Evolutionary conservation across 64 coral and sea anemone species (phyloP), one percentile per base, ranked within the genome.

Genomic region (Dendrophyllia cribrosa): DNA sequence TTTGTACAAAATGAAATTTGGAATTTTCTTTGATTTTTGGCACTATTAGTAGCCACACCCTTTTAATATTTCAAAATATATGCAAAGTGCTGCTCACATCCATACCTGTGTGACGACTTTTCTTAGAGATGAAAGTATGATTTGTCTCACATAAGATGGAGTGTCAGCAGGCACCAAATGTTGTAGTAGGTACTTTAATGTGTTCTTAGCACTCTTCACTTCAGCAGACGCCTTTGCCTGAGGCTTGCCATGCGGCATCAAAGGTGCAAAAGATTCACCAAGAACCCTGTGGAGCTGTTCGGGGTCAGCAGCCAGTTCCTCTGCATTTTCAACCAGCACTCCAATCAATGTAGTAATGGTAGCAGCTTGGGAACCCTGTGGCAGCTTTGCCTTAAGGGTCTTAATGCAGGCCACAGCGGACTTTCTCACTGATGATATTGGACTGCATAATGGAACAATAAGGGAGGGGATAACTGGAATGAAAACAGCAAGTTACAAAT

Each of bases 251-350:
- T 22, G 17, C 23, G 61, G n/a, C 20, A 50, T 46, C 17, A 66
- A 10, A 51, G 68, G 64, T n/a, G 12, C 9, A 62, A 84, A 84
- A 63, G 51, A 89, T 19, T 59, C 67, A 68, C 80, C 61, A 50
- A 84, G 19, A 66, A 84, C 80, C 22, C 62, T 84, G 43, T 78
- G 74, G 8, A 97, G 66, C 9, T 97, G 95, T 55, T 90, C 92
- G 82, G 91, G 88, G 56, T 97, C 95, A 68, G 92, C 92, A 62
- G 51, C 65, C 44, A 97, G 73, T 50, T 97, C 92, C 59, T 97
- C 95, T 48, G 86, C 88, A 87, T 70, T 91, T 45, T 97, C 91
- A 22, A 83, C 73, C 67, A 97, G 65, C 11, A 48, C 70, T 17
- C 77, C 26, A 63, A 97, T 34, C 51, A 97, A 58, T 60, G 76